These are phyloP conservation scores for Norana najaformis DNA, from an alignment of 2,888 invertebrate genomes.

Conservation along the genomic window DNA sequence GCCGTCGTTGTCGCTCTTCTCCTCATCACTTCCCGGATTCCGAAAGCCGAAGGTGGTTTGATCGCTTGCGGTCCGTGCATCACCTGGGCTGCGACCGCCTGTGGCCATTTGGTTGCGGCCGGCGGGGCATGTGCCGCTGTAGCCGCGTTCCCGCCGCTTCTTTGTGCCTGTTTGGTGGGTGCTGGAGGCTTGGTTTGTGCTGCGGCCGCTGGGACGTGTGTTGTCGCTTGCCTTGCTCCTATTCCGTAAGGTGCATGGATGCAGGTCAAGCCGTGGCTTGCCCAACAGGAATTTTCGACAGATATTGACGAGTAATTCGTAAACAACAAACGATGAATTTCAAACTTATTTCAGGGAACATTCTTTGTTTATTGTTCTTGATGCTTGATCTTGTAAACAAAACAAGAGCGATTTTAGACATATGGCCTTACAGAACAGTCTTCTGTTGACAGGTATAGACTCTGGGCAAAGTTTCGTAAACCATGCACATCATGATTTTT, in stretches of 20 bases:
- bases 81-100: background rate
- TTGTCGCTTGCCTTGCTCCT: background rate
- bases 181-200: background rate
- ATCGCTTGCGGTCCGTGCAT: background rate
- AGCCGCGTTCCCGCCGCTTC: background rate
- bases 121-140: background rate
- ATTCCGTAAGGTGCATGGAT: background rate
- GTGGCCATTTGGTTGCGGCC: background rate
- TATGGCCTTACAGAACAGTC: too few species aligned
- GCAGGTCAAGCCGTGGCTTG: background rate
- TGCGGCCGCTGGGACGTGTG: background rate
- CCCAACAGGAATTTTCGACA: background rate
- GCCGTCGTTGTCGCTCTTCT: background rate
- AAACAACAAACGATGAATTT: background rate
- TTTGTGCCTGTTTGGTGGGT: background rate
- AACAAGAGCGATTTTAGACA: too few species aligned
- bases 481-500: too few species aligned
- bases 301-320: background rate
- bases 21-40: background rate
- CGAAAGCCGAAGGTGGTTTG: background rate
- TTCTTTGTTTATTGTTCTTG: background rate
- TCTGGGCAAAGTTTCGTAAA: too few species aligned
- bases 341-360: background rate
- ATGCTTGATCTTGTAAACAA: background rate
- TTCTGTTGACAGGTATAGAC: too few species aligned